Evolutionary conservation across 2,797 vertebrate species (phyloP).

Genomic region (Limosa lapponica): DNA sequence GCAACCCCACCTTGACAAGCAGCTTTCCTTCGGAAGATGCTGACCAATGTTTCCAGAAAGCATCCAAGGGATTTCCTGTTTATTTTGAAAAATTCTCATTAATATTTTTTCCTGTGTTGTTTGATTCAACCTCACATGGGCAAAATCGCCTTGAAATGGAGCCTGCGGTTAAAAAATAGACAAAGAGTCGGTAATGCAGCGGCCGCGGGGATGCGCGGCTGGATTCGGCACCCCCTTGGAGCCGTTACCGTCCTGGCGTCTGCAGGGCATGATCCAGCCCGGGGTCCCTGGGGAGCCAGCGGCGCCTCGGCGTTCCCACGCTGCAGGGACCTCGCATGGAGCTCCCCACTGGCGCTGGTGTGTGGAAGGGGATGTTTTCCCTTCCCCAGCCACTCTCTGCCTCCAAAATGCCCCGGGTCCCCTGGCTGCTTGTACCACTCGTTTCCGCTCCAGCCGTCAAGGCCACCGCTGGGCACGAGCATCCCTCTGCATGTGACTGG

Average conservation of each 20-base stretch:
- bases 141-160: conserved; percentile 37
- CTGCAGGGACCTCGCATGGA: background rate
- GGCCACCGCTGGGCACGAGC: background rate
- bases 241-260: background rate
- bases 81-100: conserved; percentile 43
- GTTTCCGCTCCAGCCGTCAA: rapidly evolving
- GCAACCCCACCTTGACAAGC: conserved; percentile 37
- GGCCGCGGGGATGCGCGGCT: background rate
- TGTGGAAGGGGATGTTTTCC: background rate
- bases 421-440: background rate
- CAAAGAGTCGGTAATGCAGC: background rate
- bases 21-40: conserved; percentile 42
- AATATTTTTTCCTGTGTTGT: background rate
- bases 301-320: background rate
- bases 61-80: conserved; percentile 57
- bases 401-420: background rate
- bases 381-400: background rate
- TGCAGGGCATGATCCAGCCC: background rate
- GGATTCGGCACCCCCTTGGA: background rate
- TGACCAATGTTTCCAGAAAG: conserved; percentile 30
- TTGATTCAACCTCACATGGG: background rate
- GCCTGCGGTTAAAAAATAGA: background rate
- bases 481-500: rapidly evolving
- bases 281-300: background rate
- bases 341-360: rapidly evolving